These are phyloP conservation scores for Grus americana DNA, from an alignment of 2,113 vertebrate genomes.

Conservation along the genomic window DNA sequence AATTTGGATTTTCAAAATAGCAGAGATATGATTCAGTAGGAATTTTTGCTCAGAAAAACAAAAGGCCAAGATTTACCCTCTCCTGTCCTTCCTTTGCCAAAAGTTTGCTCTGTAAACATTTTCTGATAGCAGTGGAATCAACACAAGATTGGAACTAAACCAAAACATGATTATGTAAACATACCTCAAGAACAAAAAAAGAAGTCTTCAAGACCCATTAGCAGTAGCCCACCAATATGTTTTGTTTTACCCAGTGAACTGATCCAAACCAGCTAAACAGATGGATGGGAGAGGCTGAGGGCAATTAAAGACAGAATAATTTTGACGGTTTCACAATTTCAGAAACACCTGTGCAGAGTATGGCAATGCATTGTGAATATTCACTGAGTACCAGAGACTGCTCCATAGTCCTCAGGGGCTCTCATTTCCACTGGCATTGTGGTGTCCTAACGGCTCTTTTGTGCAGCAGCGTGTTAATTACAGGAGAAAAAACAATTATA, in stretches of 20 bases:
- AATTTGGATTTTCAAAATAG: neutral
- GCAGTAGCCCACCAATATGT: neutral
- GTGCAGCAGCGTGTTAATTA: neutral
- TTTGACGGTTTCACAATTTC: neutral
- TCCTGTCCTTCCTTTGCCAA: neutral
- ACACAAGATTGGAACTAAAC: neutral
- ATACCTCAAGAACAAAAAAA: neutral
- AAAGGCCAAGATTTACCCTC: neutral
- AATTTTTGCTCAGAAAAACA: neutral
- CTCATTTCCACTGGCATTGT: neutral
- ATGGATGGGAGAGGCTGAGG: neutral
- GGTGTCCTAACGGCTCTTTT: neutral
- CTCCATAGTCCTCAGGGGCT: neutral
- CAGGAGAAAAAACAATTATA: neutral
- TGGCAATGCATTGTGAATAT: neutral
- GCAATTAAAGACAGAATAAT: neutral
- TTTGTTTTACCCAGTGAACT: neutral
- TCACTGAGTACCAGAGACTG: neutral
- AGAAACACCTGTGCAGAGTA: slow-evolving; percentile 1
- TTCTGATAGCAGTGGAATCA: neutral
- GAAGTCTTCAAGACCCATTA: neutral
- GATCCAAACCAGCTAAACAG: neutral
- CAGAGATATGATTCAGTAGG: neutral
- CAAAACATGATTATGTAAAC: neutral
- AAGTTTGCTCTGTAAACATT: neutral